Evolutionary conservation across 2,797 vertebrate species (phyloP), one percentile per base, ranked within the genome.

Genomic region (Danio jaintianensis): DNA sequence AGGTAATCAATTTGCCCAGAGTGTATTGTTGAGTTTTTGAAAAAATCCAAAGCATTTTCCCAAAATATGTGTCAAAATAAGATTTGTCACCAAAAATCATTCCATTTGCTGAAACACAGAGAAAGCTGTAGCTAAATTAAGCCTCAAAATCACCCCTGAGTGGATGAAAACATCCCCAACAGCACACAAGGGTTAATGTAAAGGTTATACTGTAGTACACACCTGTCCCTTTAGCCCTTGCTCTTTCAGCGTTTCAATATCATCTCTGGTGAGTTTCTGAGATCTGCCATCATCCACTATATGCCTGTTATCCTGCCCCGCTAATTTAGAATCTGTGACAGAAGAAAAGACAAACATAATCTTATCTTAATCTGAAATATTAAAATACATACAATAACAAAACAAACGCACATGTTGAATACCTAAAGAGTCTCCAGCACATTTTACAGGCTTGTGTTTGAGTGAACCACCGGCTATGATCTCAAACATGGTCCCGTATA

Each of bases 181-280:
- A 29, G 29, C 29, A 29, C 29, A 29, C 29, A 29, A 29, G 29
- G 29, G 3, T 29, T 29, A 29, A 29, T 29, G 29, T 29, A 29
- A 29, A 29, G 29, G 3, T 29, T n/a, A 29, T 29, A 29, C 29
- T 29, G 29, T 1, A 1, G 29, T 29, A 29, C 29, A 95, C 43
- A 99, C 98, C 97, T 98, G 95, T 87, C 96, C 96, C 93, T 97
- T 97, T 88, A 97, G 93, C 85, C 98, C 98, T 90, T 98, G 95
- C 90, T 96, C 98, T 94, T 99, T 99, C 74, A 99, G 92, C 59
- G 94, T 95, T 91, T 98, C 97, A 43, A 99, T 99, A 89, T 99
- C 97, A 81, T 99, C 97, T 85, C 96, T 95, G 88, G 97, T 98
- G 76, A 99, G 94, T 91, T 97, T 99, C 89, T 99, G 98, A 52